Percentiles rank a stretch among this genome's conserved stretches.
Conservation (phyloP, 1,140 invertebrate species). For the Drosophila novamexicana region DNA sequence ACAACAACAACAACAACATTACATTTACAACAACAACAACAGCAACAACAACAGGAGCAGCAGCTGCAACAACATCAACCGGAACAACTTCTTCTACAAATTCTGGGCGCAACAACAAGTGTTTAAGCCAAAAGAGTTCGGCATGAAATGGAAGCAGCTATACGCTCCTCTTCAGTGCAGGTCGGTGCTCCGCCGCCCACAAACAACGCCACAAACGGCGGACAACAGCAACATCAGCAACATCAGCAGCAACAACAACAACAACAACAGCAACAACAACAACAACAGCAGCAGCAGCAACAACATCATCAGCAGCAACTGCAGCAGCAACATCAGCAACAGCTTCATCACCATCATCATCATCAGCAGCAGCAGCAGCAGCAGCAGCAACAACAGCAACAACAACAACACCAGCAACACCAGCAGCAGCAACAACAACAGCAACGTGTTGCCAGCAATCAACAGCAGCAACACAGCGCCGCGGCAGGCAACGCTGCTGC, state of each 20-base stretch:
- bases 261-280: constrained; percentile 53
- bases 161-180: constrained; percentile 84
- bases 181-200: constrained; percentile 83
- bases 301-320: constrained; percentile 55
- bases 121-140: constrained; percentile 83
- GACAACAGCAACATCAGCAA: constrained; percentile 61
- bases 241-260: constrained; percentile 71
- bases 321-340: constrained; percentile 61
- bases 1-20: constrained; percentile 40
- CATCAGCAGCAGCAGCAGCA: constrained; percentile 57
- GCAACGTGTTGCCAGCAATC: constrained; percentile 67
- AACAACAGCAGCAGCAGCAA: constrained; percentile 45
- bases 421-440: constrained; percentile 39
- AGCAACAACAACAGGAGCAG: constrained; percentile 19
- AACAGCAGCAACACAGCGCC: constrained; percentile 67
- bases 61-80: constrained; percentile 32
- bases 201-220: constrained; percentile 75
- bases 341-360: constrained; percentile 59
- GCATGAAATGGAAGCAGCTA: constrained; percentile 85
- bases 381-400: constrained; percentile 38
- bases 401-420: constrained; percentile 53
- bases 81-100: constrained; percentile 36
- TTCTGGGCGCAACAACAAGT: constrained; percentile 79
- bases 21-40: constrained; percentile 26
- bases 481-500: constrained; percentile 60